Base-by-base conservation (phyloP, 2,888 invertebrate species). In the Cheilosia variabilis region DNA sequence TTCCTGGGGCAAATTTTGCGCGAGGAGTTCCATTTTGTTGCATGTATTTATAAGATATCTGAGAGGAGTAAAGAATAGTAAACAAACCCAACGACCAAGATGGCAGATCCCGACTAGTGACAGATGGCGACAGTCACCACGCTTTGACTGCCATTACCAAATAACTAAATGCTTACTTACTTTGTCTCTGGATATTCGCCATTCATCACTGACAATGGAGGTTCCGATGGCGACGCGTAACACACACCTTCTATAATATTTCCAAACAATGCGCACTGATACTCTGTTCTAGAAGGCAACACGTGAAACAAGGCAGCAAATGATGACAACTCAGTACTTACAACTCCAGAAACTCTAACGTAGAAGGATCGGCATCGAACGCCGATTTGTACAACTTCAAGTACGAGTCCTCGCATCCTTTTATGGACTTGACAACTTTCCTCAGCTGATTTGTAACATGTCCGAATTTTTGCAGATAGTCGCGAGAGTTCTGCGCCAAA, bases 341-440 rank as follows among this genome's bases (percentile, higher is more conserved):
- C 94, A 95, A 93, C 92, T 95, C 95, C 83, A 96, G 94, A 89
- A 96, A 96, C 87, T 95, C 94, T 53, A 97, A 91, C 0, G 97
- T 96, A 3, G 95, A 94, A 6, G 96, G 95, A 93, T 97, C 97
- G 1, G 97, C 97, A 93, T 97, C 97, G 90, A 97, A 97, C 2
- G 96, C 96, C 0, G 96, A 95, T 91, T 96, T 96, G 91, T 97
- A 97, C 4, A 97, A 93, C 79, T 95, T 95, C 89, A 95, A 95
- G 89, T 96, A 96, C 78, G 95, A 93, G 65, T 96, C 96, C 52
- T 96, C 95, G 87, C 96, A 95, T 1, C 93, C 93, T 87, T 95
- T 95, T 75, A 97, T 82, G 0, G 96, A 95, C 86, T 95, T 95
- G 0, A 95, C 95, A 87, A 96, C 95, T 91, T 96, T 96, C 60